These are phyloP conservation scores for Symphodus melops DNA, from an alignment of 2,113 vertebrate genomes.

Conservation along the genomic window DNA sequence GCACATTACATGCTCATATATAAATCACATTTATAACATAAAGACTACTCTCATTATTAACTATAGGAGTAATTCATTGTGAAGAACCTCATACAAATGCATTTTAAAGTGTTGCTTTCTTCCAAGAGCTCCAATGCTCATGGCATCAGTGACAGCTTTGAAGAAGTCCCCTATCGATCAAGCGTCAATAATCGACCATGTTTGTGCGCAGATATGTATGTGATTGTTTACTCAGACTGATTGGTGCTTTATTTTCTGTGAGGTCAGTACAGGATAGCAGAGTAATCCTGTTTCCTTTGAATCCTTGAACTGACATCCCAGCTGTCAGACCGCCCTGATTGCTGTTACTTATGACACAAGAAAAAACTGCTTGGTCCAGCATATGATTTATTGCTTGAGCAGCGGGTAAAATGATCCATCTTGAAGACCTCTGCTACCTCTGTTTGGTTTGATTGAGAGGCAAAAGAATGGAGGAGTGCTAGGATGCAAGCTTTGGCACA, in stretches of 20 bases:
- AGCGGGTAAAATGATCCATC: conserved; percentile 52
- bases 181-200: not conserved
- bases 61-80: not conserved
- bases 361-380: not conserved
- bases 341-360: conserved; percentile 18
- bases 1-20: not conserved
- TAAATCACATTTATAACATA: not conserved
- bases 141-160: not conserved
- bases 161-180: not conserved
- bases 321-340: conserved; percentile 24
- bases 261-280: not conserved
- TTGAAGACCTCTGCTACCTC: conserved; percentile 35
- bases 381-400: conserved; percentile 54
- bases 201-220: not conserved
- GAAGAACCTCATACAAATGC: not conserved
- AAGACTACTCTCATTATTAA: not conserved
- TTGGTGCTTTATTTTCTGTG: not conserved
- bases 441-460: conserved; percentile 32
- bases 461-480: conserved; percentile 20
- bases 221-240: conserved; percentile 6
- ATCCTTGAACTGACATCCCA: conserved; percentile 33
- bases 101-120: not conserved
- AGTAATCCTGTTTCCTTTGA: conserved; percentile 22
- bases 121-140: not conserved
- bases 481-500: conserved; percentile 57